Evolutionary conservation across 2,797 vertebrate species (phyloP), one percentile per base, ranked within the genome.

Genomic region (Allobates femoralis): DNA sequence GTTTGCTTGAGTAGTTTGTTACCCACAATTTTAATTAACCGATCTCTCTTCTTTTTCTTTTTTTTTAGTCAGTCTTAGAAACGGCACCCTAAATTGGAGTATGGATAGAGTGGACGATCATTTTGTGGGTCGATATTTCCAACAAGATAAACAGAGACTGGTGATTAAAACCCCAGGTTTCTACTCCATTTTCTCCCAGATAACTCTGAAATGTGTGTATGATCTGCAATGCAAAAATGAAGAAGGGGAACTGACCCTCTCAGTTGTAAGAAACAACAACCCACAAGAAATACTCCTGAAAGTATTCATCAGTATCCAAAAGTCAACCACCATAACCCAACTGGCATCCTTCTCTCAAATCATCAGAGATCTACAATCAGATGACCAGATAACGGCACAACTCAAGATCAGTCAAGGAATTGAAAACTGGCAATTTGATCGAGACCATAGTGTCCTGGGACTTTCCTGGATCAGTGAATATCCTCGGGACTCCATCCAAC

Each of bases 181-280:
- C 2, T 89, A 90, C 30, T 85, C 37, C 23, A 46, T 90, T 18
- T 89, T 66, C 15, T 83, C 79, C 14, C 87, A 89, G 79, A 53
- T 90, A 1, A 34, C 56, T 21, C 19, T 66, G 6, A 28, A 0
- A 6, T 26, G 32, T 46, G 0, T 37, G 0, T 14, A 0, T 15
- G 1, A 1, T 3, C 8, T 0, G 0, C 10, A 3, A 0, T 84
- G 46, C 15, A 1, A 2, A 12, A 1, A 2, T 8, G 12, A 84
- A 16, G 0, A 79, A 5, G 53, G 21, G 5, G 34, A 26, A 0
- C 21, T 60, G 11, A 34, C 41, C 11, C 7, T 89, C 41, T 80
- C 14, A 0, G 28, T 89, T 62, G 6, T 81, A 26, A 80, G 15
- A 21, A 81, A 67, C n/a, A 3, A 3, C 0, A 3, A 46, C 41